Evolutionary conservation across 2,113 vertebrate genomes (phyloP).

Genomic region (Aegithalos caudatus): DNA sequence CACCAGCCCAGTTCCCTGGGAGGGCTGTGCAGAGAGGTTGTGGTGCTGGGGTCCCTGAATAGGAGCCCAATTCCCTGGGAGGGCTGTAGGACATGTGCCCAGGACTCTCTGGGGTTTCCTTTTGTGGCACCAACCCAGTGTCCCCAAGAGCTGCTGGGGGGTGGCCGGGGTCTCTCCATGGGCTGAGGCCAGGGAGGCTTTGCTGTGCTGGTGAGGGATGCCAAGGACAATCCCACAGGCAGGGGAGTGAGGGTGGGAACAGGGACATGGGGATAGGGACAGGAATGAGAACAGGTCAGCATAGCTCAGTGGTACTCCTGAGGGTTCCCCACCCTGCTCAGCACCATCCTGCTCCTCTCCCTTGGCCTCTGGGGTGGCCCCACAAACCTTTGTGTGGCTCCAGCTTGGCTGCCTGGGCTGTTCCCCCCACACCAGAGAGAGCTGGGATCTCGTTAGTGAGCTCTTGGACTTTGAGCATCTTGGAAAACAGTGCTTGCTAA

Average conservation of each 20-base stretch:
- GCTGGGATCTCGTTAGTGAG: not conserved
- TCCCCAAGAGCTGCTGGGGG: rapidly evolving
- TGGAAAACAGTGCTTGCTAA: not conserved
- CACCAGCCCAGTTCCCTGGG: rapidly evolving
- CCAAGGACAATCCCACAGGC: not conserved
- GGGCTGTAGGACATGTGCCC: rapidly evolving
- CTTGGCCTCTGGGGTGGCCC: not conserved
- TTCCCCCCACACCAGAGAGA: rapidly evolving
- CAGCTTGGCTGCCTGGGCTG: rapidly evolving
- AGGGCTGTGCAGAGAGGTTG: rapidly evolving
- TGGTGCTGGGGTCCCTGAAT: not conserved
- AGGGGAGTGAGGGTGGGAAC: not conserved
- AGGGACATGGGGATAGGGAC: too few relatives aligned
- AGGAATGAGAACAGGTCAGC: rapidly evolving
- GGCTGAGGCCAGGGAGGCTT: not conserved
- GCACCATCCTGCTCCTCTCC: not conserved
- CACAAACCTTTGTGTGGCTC: not conserved
- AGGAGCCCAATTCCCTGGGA: rapidly evolving
- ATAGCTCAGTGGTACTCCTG: not conserved
- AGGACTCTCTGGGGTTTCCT: rapidly evolving
- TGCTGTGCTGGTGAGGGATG: not conserved
- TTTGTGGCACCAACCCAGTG: rapidly evolving
- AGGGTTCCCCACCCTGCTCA: not conserved
- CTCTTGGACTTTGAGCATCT: not conserved
- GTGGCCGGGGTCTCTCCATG: rapidly evolving